Percentiles rank a stretch among this genome's conserved stretches.
These are phyloP conservation scores for Galagoides demidoff DNA, from an alignment of 2,797 vertebrate species.

Conservation along the genomic window DNA sequence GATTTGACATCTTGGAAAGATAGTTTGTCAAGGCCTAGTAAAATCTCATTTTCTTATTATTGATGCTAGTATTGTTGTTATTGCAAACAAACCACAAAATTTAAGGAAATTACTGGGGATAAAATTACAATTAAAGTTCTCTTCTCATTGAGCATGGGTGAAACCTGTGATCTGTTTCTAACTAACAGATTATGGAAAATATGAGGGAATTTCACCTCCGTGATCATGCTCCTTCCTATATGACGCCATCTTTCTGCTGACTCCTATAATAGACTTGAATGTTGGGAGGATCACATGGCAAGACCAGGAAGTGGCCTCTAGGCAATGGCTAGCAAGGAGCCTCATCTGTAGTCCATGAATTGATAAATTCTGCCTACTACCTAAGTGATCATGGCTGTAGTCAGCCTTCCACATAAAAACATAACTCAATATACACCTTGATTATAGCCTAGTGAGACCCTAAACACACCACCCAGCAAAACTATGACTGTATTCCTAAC, in stretches of 20 bases:
- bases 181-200: not conserved
- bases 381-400: not conserved
- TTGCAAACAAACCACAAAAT: not conserved
- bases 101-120: not conserved
- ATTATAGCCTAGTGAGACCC: not conserved
- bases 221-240: not conserved
- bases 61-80: not conserved
- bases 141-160: not conserved
- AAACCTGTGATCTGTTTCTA: not conserved
- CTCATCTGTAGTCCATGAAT: not conserved
- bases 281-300: not conserved
- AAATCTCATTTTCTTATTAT: not conserved
- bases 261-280: not conserved
- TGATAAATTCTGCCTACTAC: not conserved
- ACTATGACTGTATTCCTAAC: not conserved
- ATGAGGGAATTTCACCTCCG: not conserved
- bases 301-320: fast-evolving
- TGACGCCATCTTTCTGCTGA: not conserved
- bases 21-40: not conserved
- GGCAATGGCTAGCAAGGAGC: not conserved
- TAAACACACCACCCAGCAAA: not conserved
- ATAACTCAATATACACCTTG: not conserved
- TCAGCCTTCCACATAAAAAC: not conserved
- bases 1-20: not conserved
- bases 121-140: not conserved